phyloP scores from a whole-genome alignment of 1,140 invertebrate species.

The Conus ventricosus region DNA sequence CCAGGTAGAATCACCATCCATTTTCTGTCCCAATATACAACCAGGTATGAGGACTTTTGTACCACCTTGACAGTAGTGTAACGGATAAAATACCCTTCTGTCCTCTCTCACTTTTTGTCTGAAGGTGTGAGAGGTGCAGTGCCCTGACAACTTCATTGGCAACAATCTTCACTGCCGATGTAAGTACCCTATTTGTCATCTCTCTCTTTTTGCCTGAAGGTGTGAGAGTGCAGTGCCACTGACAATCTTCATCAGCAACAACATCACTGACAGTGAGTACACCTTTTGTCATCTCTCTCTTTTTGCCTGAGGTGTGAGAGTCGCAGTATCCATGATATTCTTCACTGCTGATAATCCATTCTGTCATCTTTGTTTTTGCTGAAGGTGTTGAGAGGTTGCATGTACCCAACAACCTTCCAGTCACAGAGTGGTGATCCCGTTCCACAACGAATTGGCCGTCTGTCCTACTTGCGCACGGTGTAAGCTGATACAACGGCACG shows the following conservation, averaged over 20 bases:
- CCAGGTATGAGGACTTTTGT: too few species aligned
- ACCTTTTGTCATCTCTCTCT: too few species aligned
- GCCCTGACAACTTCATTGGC: too few species aligned
- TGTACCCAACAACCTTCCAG: constrained; percentile 79
- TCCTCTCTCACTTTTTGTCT: neutral
- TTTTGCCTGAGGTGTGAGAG: too few species aligned
- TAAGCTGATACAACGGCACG: constrained; percentile 90
- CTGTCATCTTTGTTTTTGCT: neutral
- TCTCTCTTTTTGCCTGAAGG: constrained; percentile 12
- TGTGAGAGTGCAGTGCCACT: constrained; percentile 42
- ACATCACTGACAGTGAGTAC: too few species aligned
- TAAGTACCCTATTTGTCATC: neutral
- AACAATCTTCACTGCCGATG: constrained; percentile 69
- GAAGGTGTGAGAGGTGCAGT: constrained; percentile 46
- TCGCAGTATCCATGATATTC: too few species aligned
- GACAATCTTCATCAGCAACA: too few species aligned
- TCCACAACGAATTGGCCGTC: constrained; percentile 96
- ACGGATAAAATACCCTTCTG: neutral
- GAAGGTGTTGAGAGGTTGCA: constrained; percentile 47
- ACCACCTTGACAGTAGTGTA: too few species aligned
- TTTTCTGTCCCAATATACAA: too few species aligned
- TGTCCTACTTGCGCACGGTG: constrained; percentile 92
- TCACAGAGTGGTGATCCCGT: constrained; percentile 94
- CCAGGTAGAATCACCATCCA: too few species aligned
- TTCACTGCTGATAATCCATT: too few species aligned